These are phyloP conservation scores for Yponomeuta plumbellus DNA, from an alignment of 2,888 invertebrate genomes.

Conservation along the genomic window DNA sequence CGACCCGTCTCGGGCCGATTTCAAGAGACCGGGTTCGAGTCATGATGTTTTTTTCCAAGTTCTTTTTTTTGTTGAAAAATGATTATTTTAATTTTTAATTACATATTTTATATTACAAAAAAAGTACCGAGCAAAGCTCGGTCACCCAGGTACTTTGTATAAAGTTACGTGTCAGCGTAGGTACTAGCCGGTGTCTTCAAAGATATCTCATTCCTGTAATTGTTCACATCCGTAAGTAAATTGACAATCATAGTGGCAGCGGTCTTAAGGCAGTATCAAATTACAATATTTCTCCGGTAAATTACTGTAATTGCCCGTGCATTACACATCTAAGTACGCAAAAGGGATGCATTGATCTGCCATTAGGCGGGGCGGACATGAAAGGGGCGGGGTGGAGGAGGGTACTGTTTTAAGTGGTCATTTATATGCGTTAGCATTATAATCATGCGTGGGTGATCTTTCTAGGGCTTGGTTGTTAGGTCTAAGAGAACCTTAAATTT, in stretches of 20 bases:
- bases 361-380: slow-evolving; percentile 44
- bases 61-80: no score
- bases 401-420: slow-evolving; percentile 27
- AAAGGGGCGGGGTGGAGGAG: slow-evolving; percentile 42
- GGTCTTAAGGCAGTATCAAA: neutral
- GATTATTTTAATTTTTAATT: no score
- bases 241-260: neutral
- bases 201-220: neutral
- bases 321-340: slow-evolving; percentile 6
- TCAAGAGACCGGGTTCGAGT: no score
- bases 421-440: slow-evolving; percentile 21
- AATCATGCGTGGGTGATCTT: neutral
- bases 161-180: no score
- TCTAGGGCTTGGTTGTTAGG: neutral
- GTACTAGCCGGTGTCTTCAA: neutral
- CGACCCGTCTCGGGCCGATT: no score
- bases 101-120: no score
- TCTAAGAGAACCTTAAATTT: neutral
- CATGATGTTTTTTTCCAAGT: no score
- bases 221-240: neutral
- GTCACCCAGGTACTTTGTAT: no score
- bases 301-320: slow-evolving; percentile 10
- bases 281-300: slow-evolving; percentile 8
- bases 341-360: slow-evolving; percentile 20
- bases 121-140: no score